Conservation (phyloP, 37 sponge, comb jelly and placozoan species). For the Bolinopsis microptera region DNA sequence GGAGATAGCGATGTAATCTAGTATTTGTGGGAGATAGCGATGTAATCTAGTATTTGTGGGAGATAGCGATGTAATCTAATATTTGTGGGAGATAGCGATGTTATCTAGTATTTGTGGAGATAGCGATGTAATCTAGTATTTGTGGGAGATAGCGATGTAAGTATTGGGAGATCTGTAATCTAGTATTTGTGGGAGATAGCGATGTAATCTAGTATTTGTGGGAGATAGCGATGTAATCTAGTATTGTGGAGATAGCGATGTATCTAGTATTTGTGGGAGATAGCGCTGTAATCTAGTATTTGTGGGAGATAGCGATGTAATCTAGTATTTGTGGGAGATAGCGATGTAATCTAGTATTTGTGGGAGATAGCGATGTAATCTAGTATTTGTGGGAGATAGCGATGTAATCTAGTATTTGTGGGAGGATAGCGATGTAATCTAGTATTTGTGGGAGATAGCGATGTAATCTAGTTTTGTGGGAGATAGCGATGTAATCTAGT, state of each 20-base stretch:
- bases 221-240: neutral
- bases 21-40: neutral
- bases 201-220: too few species aligned
- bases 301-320: too few species aligned
- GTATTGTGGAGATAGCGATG: neutral
- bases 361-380: neutral
- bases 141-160: neutral
- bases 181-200: neutral
- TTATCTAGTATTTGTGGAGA: neutral
- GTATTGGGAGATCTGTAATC: too few species aligned
- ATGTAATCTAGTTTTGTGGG: neutral
- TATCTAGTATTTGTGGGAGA: neutral
- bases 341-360: neutral
- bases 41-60: neutral
- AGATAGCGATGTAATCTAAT: neutral
- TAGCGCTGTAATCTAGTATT: neutral
- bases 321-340: too few species aligned
- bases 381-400: neutral
- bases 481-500: neutral
- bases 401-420: neutral
- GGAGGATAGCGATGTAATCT: too few species aligned
- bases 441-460: neutral
- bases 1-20: too few species aligned
- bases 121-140: neutral
- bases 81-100: neutral